Evolutionary conservation across 2,113 vertebrate genomes (phyloP).

Genomic region (Chaetops frenatus): DNA sequence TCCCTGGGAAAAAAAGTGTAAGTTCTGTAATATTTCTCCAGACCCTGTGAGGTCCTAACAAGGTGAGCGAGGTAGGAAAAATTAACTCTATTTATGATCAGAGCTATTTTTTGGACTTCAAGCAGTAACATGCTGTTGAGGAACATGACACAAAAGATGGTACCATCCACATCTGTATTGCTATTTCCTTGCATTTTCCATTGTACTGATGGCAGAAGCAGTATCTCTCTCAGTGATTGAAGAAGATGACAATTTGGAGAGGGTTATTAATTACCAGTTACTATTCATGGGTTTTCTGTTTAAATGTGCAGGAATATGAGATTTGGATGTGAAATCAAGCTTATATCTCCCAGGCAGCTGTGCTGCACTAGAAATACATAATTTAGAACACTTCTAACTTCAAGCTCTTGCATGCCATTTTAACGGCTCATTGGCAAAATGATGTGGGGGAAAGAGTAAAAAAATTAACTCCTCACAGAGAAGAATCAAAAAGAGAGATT

Average conservation of each 20-base stretch:
- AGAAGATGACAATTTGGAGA: background rate
- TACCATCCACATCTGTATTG: background rate
- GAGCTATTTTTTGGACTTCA: background rate
- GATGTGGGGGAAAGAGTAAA: background rate
- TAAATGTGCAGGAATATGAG: constrained; percentile 17
- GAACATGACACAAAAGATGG: background rate
- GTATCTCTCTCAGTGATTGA: background rate
- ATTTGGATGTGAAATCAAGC: constrained; percentile 5
- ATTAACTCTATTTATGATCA: background rate
- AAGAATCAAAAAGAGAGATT: background rate
- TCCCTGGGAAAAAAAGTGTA: background rate
- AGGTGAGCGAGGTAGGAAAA: rapidly evolving
- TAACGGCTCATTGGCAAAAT: constrained; percentile 30
- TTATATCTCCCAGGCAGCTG: background rate
- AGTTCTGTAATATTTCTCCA: background rate
- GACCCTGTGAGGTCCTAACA: background rate
- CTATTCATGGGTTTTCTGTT: constrained; percentile 19
- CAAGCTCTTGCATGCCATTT: background rate
- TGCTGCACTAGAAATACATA: background rate
- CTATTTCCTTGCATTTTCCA: background rate
- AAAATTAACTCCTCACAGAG: background rate
- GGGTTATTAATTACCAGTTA: constrained; percentile 32
- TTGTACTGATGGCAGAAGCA: background rate
- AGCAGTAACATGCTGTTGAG: background rate
- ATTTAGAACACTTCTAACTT: constrained; percentile 27